These are phyloP conservation scores for Trichopria drosophilae DNA, from an alignment of 2,888 invertebrate genomes.

Conservation along the genomic window DNA sequence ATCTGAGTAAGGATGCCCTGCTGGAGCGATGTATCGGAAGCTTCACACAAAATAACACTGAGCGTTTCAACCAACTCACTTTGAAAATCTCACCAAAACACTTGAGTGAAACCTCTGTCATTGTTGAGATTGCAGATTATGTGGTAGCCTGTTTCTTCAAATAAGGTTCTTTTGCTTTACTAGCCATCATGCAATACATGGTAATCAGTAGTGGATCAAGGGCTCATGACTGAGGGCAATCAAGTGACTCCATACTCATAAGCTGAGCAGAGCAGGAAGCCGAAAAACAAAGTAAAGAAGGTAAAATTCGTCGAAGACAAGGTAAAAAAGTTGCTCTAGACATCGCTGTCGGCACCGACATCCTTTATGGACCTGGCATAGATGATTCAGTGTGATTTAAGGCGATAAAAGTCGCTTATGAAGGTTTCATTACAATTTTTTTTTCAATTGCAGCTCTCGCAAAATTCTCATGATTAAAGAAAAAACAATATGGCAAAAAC, in stretches of 20 bases:
- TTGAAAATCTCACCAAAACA: conserved; percentile 32
- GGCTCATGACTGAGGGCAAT: conserved; percentile 17
- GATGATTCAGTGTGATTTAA: conserved; percentile 22
- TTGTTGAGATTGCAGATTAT: conserved; percentile 33
- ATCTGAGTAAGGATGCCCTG: conserved; percentile 42
- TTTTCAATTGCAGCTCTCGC: too few species aligned
- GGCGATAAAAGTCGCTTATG: too few species aligned
- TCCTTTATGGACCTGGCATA: conserved; percentile 30
- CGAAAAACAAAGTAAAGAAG: conserved; percentile 21
- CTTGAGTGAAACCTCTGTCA: conserved; percentile 18
- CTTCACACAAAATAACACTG: conserved; percentile 31
- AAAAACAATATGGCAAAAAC: too few species aligned
- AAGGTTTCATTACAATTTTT: too few species aligned
- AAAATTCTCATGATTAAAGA: too few species aligned
- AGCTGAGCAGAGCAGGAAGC: conserved; percentile 24
- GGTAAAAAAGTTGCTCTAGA: conserved; percentile 35
- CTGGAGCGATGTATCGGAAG: conserved; percentile 41
- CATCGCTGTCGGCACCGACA: conserved; percentile 34
- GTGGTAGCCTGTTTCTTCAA: conserved; percentile 29
- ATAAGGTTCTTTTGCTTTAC: conserved; percentile 29
- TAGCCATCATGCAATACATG: conserved; percentile 26
- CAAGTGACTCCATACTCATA: conserved; percentile 19
- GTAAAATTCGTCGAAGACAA: conserved; percentile 28
- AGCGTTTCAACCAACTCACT: conserved; percentile 30
- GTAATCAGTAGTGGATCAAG: conserved; percentile 16